Conservation (phyloP, 2,888 invertebrate genomes). For the Noctuana brunneofusca region DNA sequence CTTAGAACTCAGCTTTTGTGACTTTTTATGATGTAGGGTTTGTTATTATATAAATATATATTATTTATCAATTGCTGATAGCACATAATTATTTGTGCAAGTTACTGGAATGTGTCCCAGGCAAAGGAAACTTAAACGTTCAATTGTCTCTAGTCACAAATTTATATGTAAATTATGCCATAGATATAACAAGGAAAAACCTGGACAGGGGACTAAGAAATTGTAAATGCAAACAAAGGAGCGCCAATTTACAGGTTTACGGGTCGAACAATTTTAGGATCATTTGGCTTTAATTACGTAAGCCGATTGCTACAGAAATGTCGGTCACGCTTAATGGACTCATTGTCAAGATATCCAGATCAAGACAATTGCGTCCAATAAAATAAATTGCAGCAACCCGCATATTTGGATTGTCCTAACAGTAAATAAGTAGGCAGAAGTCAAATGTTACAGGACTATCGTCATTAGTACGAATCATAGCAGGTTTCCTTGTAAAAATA, state of each 20-base stretch:
- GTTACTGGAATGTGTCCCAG: not conserved
- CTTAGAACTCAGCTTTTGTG: no score
- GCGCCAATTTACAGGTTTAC: not conserved
- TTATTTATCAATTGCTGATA: no score
- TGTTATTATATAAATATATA: no score
- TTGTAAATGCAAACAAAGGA: no score
- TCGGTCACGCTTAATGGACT: conserved; percentile 21
- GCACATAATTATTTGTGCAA: no score
- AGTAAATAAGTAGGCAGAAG: no score
- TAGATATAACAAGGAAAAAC: not conserved
- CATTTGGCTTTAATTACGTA: conserved; percentile 11
- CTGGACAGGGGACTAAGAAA: no score
- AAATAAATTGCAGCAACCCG: conserved; percentile 17
- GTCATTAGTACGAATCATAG: not conserved
- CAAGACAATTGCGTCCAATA: conserved; percentile 21
- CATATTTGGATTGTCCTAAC: not conserved
- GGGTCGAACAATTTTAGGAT: not conserved
- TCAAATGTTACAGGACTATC: not conserved
- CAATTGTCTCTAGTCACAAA: no score
- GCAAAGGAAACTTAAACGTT: not conserved
- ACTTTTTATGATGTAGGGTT: no score
- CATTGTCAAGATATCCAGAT: conserved; percentile 30
- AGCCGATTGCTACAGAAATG: conserved; percentile 15
- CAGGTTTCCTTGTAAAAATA: not conserved
- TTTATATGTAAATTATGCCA: no score